Percentiles rank a stretch among this genome's conserved stretches.
phyloP scores from a whole-genome alignment of 2,113 vertebrate species.

The Stercorarius parasiticus region DNA sequence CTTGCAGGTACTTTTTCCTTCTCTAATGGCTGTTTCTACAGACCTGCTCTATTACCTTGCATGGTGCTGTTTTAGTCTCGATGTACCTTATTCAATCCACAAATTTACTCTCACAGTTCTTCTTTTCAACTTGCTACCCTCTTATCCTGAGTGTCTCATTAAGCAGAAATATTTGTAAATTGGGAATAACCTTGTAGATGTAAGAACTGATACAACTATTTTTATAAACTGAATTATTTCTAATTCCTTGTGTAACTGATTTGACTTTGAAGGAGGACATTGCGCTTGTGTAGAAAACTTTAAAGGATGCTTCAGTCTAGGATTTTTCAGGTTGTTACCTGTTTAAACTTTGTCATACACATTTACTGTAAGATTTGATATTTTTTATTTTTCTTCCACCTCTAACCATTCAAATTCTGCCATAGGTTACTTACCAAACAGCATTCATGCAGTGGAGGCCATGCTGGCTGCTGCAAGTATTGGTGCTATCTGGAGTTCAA shows the following conservation, averaged over 20 bases:
- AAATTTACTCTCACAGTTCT: not conserved
- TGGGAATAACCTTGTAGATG: not conserved
- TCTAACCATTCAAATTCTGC: not conserved
- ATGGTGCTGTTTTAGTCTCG: not conserved
- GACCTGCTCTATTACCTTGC: not conserved
- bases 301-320: not conserved
- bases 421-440: conserved; percentile 91
- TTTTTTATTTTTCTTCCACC: not conserved
- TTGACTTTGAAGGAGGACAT: not conserved
- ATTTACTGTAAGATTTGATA: not conserved
- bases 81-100: not conserved
- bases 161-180: not conserved
- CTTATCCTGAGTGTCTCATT: not conserved
- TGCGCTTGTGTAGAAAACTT: not conserved
- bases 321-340: not conserved
- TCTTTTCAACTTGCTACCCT: not conserved
- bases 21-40: not conserved
- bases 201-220: fast-evolving
- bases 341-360: not conserved
- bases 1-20: not conserved
- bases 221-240: not conserved
- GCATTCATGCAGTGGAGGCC: conserved; percentile 86
- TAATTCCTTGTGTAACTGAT: not conserved
- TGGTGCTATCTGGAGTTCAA: conserved; percentile 94
- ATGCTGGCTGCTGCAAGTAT: conserved; percentile 94